Percentiles rank a stretch among this genome's conserved stretches.
phyloP scores from a whole-genome alignment of 2,888 invertebrate species.

The Aphrophora alni region DNA sequence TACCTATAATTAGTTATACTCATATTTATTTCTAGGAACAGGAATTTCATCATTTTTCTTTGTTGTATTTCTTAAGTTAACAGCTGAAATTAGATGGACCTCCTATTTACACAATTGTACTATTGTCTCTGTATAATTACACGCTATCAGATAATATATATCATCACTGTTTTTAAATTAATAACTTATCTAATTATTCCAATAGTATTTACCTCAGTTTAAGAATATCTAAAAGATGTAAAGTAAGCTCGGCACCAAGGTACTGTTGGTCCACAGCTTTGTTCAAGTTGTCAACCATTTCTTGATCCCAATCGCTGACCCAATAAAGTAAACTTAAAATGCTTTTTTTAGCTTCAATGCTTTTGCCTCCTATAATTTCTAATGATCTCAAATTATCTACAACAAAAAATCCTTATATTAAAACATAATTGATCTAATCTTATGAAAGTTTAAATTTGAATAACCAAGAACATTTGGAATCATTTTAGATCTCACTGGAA shows the following conservation, averaged over 20 bases:
- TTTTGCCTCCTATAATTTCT: neutral
- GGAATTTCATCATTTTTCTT: no score
- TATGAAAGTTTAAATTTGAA: neutral
- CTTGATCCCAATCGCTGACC: conserved; percentile 46
- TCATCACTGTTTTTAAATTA: no score
- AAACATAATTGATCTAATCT: neutral
- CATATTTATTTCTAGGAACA: no score
- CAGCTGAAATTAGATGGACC: no score
- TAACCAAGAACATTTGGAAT: no score
- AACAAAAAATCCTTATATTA: neutral
- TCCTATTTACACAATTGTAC: no score
- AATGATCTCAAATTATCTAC: conserved; percentile 17
- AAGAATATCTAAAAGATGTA: conserved; percentile 40
- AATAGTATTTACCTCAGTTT: conserved; percentile 27
- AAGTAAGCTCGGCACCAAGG: conserved; percentile 40
- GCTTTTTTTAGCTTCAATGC: neutral
- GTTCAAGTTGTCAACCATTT: conserved; percentile 38
- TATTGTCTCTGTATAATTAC: no score
- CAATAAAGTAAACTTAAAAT: conserved; percentile 38
- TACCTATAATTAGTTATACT: no score
- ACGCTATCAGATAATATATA: no score
- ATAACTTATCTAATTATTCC: no score
- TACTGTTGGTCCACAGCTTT: conserved; percentile 33
- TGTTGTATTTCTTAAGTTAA: no score
- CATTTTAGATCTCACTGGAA: no score